These are phyloP conservation scores for Enteromius viviparus DNA, from an alignment of 2,797 vertebrate genomes.

Conservation along the genomic window DNA sequence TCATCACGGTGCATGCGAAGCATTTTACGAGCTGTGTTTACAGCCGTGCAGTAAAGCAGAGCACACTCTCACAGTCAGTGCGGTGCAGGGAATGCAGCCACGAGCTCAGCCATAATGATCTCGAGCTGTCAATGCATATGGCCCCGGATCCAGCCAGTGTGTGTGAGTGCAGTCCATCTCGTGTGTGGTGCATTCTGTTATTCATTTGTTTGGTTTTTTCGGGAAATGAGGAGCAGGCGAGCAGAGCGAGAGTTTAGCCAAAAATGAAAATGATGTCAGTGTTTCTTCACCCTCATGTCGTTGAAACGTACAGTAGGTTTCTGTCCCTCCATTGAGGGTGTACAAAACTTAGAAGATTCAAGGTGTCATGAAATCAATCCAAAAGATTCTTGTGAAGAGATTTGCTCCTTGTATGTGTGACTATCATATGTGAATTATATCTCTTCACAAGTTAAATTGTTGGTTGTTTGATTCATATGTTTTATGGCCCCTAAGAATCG, in stretches of 20 bases:
- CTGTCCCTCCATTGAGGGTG: neutral
- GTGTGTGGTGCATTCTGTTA: neutral
- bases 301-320: neutral
- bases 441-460: neutral
- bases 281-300: neutral
- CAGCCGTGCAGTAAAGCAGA: conserved; percentile 29
- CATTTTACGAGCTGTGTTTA: conserved; percentile 57
- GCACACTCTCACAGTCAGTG: conserved; percentile 29
- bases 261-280: neutral
- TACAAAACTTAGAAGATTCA: neutral
- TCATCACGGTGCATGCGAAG: conserved; percentile 47
- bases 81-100: conserved; percentile 24
- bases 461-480: neutral
- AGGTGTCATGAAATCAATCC: neutral
- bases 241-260: neutral
- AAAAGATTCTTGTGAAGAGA: neutral
- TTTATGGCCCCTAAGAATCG: neutral
- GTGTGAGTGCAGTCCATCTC: conserved; percentile 17
- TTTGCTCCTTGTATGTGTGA: neutral
- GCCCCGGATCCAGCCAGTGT: conserved; percentile 27
- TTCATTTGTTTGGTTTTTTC: neutral
- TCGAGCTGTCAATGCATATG: conserved; percentile 25
- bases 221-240: neutral
- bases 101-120: conserved; percentile 47
- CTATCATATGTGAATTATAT: neutral